Base-by-base conservation (phyloP, 2,113 vertebrate species). In the Alethe castanea region DNA sequence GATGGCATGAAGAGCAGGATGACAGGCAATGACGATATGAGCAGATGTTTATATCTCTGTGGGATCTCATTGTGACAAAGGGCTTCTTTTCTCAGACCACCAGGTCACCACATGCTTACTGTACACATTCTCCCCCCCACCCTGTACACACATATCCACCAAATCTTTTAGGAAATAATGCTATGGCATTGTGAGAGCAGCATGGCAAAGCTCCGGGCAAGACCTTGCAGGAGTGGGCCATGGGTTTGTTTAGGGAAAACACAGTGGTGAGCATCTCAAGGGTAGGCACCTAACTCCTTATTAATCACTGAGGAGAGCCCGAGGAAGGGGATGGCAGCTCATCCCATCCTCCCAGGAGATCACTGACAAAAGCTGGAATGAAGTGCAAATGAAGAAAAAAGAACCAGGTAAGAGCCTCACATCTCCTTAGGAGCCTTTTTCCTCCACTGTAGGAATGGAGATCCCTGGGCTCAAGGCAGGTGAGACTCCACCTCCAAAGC, bases 11-110 rank as follows among this genome's bases (percentile, higher is more conserved):
- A 33, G 24, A 60, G 25, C 35, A 24, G 1, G 0, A 24, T 69
- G 25, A 18, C 33, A 5, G 3, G 19, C 50, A 33, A 13, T 29
- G 50, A 54, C 0, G 0, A 15, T 11, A 18, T 5, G 2, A 60
- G 12, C 2, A 17, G 61, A 26, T 56, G 26, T 59, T 44, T 33
- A 12, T 9, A 4, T 42, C 36, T 60, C 33, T 50, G 48, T 7
- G 5, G 29, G 17, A 56, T 44, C 48, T n/a, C 33, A 35, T 29
- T 22, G 33, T 29, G 38, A 72, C 2, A 7, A 74, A 73, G 22
- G 1, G 16, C 9, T 64, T 36, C 12, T 64, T 72, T 70, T 44
- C 53, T 66, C 3, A 0, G 19, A 62, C 16, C 25, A 11, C 36
- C 26, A 20, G 19, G 17, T 64, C 25, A 15, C 42, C 65, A 12